Conservation (phyloP, 2,888 invertebrate genomes). For the Spodoptera littoralis region DNA sequence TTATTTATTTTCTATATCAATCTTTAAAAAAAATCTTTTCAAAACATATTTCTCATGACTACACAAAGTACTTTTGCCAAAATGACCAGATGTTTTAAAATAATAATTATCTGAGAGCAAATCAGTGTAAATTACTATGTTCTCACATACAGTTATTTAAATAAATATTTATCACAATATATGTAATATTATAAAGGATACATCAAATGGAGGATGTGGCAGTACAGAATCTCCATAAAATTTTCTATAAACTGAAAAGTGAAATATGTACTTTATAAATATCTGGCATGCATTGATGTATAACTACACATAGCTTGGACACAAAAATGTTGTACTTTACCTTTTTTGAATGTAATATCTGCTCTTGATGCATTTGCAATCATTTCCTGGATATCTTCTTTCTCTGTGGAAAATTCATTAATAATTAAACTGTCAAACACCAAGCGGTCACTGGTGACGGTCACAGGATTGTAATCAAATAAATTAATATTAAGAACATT, state of each 20-base stretch:
- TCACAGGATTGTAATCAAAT: not conserved
- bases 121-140: too few relatives aligned
- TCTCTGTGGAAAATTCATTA: slow-evolving; percentile 62
- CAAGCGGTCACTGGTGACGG: too few relatives aligned
- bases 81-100: too few relatives aligned
- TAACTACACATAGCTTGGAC: not conserved
- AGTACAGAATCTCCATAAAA: slow-evolving; percentile 32
- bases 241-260: slow-evolving; percentile 58
- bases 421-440: too few relatives aligned
- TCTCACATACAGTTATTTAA: too few relatives aligned
- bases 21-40: too few relatives aligned
- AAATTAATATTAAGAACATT: slow-evolving; percentile 6
- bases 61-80: too few relatives aligned
- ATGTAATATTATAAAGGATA: slow-evolving; percentile 65
- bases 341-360: slow-evolving; percentile 74
- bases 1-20: too few relatives aligned
- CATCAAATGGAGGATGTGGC: slow-evolving; percentile 55
- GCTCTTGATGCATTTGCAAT: slow-evolving; percentile 67
- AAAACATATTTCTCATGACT: too few relatives aligned
- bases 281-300: too few relatives aligned
- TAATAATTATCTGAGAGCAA: too few relatives aligned
- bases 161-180: not conserved
- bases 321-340: slow-evolving; percentile 57
- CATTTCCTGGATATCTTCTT: slow-evolving; percentile 70
- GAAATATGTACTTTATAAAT: slow-evolving; percentile 32